Percentiles rank a stretch among this genome's conserved stretches.
Conservation (phyloP, 2,113 vertebrate species). For the Galeopterus variegatus region DNA sequence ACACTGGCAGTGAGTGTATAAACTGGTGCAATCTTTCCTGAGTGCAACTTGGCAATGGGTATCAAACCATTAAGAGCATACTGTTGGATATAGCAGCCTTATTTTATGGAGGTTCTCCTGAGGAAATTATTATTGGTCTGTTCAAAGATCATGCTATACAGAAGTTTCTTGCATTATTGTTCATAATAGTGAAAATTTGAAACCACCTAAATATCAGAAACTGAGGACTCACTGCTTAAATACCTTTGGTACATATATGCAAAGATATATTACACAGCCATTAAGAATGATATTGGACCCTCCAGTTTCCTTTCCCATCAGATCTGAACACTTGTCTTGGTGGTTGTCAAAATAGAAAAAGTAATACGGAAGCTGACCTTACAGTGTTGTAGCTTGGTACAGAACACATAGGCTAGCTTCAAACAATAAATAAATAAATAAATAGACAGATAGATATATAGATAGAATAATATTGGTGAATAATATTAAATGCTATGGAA, state of each 20-base stretch:
- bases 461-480: not conserved
- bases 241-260: not conserved
- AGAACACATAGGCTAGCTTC: not conserved
- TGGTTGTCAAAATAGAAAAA: conserved; percentile 60
- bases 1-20: not conserved
- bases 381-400: not conserved
- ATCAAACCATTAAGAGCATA: not conserved
- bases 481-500: not conserved
- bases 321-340: conserved; percentile 44
- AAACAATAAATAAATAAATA: not conserved
- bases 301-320: conserved; percentile 64
- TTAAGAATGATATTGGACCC: not conserved
- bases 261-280: not conserved
- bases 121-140: not conserved
- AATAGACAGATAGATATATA: too few species aligned
- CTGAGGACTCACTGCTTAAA: not conserved
- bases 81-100: not conserved
- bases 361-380: not conserved
- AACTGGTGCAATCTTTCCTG: not conserved
- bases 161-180: not conserved
- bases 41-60: not conserved
- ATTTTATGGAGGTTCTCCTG: not conserved
- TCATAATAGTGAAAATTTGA: not conserved
- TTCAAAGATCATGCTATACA: not conserved
- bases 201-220: conserved; percentile 17